These are phyloP conservation scores for Hyles euphorbiae DNA, from an alignment of 1,140 invertebrate genomes.

Conservation along the genomic window DNA sequence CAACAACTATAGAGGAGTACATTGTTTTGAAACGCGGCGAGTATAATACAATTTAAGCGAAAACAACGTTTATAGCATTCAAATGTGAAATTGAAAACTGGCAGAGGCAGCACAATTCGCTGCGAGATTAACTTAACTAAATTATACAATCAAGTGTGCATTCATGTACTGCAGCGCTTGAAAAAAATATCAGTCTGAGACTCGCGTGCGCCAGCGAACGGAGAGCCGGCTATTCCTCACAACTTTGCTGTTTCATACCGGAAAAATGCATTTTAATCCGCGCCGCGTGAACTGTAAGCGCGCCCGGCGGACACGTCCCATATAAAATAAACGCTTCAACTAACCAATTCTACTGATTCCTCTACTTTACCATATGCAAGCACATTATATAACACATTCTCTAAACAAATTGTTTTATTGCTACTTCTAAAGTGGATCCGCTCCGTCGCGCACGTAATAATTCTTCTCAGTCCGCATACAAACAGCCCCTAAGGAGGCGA, in stretches of 20 bases:
- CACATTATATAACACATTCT: conserved; percentile 46
- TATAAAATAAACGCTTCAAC: conserved; percentile 39
- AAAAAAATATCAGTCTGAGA: conserved; percentile 14
- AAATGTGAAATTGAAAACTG: conserved; percentile 40
- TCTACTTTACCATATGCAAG: conserved; percentile 27
- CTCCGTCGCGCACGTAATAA: conserved; percentile 57
- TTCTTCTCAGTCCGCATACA: conserved; percentile 67
- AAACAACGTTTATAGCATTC: conserved; percentile 30
- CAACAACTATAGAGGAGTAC: background rate
- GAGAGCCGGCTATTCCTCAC: conserved; percentile 15
- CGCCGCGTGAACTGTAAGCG: conserved; percentile 24
- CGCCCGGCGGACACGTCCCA: conserved; percentile 32
- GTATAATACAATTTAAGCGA: conserved; percentile 28
- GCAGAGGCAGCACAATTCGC: conserved; percentile 28
- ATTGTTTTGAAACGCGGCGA: conserved; percentile 8
- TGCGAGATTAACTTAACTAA: conserved; percentile 38
- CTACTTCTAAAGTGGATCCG: conserved; percentile 53
- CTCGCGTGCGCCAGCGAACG: conserved; percentile 9
- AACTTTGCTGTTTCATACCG: conserved; percentile 25
- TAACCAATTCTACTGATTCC: conserved; percentile 36
- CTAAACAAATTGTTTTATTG: conserved; percentile 69
- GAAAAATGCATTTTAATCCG: conserved; percentile 32
- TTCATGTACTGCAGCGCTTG: conserved; percentile 21
- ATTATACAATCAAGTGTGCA: conserved; percentile 43
- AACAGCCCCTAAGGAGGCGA: conserved; percentile 68